These are phyloP conservation scores for Prosopocoilus inquinatus DNA, from an alignment of 2,888 invertebrate species.

Conservation along the genomic window DNA sequence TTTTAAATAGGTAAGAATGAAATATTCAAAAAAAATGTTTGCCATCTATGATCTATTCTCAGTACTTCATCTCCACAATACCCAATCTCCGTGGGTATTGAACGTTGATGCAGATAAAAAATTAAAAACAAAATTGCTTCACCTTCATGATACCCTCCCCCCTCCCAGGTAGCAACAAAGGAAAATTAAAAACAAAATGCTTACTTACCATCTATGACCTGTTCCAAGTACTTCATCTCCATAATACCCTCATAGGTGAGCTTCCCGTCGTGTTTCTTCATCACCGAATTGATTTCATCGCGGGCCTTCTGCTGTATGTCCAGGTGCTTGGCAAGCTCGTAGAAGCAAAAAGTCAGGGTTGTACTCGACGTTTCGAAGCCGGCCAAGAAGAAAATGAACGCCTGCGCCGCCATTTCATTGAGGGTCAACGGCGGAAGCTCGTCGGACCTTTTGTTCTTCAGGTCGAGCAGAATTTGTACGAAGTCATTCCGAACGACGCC, in stretches of 20 bases:
- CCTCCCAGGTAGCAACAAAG: too few species aligned
- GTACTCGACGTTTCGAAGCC: slow-evolving; percentile 54
- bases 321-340: slow-evolving; percentile 46
- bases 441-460: slow-evolving; percentile 4
- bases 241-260: slow-evolving; percentile 48
- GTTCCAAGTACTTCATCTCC: slow-evolving; percentile 52
- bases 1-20: too few species aligned
- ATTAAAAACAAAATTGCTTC: too few species aligned
- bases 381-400: slow-evolving; percentile 42
- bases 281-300: slow-evolving; percentile 41
- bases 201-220: slow-evolving; percentile 45
- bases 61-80: too few species aligned
- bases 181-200: too few species aligned
- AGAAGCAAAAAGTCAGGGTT: slow-evolving; percentile 45
- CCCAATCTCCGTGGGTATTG: too few species aligned
- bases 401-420: slow-evolving; percentile 38
- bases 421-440: slow-evolving; percentile 19
- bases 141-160: too few species aligned
- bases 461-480: slow-evolving; percentile 10
- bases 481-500: slow-evolving; percentile 6
- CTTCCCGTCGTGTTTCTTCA: slow-evolving; percentile 38
- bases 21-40: too few species aligned
- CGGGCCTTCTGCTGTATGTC: slow-evolving; percentile 50
- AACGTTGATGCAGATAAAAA: too few species aligned
- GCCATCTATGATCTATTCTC: too few species aligned